Evolutionary conservation across 2,797 vertebrate genomes (phyloP).

Genomic region (Eremophila alpestris): DNA sequence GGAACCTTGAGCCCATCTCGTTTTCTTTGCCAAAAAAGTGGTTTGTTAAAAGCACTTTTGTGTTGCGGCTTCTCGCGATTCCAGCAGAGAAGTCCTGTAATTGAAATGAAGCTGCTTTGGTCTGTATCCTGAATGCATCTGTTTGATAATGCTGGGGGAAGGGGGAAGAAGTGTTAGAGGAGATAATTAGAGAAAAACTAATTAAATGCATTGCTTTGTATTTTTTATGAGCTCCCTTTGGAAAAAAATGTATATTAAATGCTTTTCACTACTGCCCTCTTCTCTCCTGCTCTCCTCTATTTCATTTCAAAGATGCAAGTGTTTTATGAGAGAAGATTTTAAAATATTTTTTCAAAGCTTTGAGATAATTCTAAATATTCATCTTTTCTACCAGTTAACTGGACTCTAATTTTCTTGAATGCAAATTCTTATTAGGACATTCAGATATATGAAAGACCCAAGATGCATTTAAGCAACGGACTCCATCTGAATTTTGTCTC

Average conservation of each 20-base stretch:
- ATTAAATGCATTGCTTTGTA: constrained; percentile 17
- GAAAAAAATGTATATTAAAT: not conserved
- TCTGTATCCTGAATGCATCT: not conserved
- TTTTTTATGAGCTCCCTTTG: not conserved
- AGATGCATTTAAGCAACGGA: not conserved
- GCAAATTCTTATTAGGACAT: not conserved
- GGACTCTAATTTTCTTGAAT: not conserved
- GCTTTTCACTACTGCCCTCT: not conserved
- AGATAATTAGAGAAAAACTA: constrained; percentile 18
- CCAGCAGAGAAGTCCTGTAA: not conserved
- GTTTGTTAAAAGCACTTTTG: not conserved
- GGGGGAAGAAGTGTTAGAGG: not conserved
- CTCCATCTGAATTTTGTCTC: not conserved
- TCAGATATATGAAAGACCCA: not conserved
- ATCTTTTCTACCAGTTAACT: not conserved
- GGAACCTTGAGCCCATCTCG: constrained; percentile 35
- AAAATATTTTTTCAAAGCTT: not conserved
- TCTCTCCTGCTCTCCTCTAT: not conserved
- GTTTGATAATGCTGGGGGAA: not conserved
- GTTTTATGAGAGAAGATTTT: not conserved
- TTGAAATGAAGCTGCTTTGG: not conserved
- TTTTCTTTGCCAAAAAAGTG: not conserved
- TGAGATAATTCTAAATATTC: not conserved
- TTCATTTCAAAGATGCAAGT: not conserved
- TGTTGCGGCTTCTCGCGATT: not conserved